Percentiles rank a stretch among this genome's conserved stretches.
These are phyloP conservation scores for Laticauda laticaudata DNA, from an alignment of 2,113 vertebrate species.

Conservation along the genomic window DNA sequence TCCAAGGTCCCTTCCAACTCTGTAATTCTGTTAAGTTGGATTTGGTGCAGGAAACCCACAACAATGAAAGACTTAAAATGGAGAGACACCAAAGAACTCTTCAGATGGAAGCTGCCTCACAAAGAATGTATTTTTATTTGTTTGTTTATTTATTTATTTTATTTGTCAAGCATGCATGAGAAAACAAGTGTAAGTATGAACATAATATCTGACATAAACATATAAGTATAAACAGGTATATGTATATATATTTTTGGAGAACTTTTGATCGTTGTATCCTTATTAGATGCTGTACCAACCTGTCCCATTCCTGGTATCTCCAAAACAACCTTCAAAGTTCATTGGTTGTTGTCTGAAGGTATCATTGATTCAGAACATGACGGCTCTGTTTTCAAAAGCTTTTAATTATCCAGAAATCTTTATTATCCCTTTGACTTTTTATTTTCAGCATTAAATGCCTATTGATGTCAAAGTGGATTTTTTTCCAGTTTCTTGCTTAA, in stretches of 20 bases:
- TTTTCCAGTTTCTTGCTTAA: too few relatives aligned
- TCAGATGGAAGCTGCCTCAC: background rate
- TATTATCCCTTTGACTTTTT: background rate
- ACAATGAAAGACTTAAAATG: background rate
- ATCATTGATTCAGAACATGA: background rate
- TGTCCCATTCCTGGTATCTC: too few relatives aligned
- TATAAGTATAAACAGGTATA: too few relatives aligned
- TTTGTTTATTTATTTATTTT: too few relatives aligned
- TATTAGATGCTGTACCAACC: too few relatives aligned
- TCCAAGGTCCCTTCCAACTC: background rate
- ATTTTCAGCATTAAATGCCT: too few relatives aligned
- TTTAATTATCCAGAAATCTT: too few relatives aligned
- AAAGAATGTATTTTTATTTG: background rate
- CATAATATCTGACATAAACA: too few relatives aligned
- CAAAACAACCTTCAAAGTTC: background rate
- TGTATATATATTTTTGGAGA: too few relatives aligned
- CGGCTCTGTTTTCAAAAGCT: background rate
- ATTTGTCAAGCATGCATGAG: too few relatives aligned
- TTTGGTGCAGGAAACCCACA: background rate
- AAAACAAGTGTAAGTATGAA: too few relatives aligned
- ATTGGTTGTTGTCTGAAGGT: background rate
- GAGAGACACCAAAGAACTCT: background rate
- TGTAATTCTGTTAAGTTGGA: background rate
- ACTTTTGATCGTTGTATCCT: background rate
- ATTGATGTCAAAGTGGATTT: too few relatives aligned